phyloP scores from a whole-genome alignment of 2,113 vertebrate genomes.

The Dolichotis patagonum region DNA sequence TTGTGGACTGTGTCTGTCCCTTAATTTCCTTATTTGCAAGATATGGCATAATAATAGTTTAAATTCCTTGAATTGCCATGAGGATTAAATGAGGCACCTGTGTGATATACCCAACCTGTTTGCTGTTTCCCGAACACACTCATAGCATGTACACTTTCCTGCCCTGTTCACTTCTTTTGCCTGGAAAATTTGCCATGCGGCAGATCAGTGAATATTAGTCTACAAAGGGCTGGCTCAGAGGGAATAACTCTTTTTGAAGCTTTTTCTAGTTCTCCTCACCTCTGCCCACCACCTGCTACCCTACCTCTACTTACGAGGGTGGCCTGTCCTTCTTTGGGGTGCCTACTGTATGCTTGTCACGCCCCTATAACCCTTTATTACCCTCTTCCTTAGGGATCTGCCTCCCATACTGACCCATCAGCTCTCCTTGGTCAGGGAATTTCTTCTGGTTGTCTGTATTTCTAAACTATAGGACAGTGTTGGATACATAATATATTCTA shows the following conservation, averaged over 20 bases:
- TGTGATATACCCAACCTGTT: not conserved
- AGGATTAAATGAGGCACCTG: not conserved
- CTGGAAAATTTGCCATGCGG: not conserved
- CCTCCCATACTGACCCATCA: not conserved
- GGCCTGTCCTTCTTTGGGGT: not conserved
- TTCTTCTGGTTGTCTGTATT: not conserved
- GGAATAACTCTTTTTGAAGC: not conserved
- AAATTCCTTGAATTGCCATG: not conserved
- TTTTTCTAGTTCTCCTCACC: not conserved
- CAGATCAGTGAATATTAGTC: not conserved
- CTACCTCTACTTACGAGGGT: not conserved
- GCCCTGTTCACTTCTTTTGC: not conserved
- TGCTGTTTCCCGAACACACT: not conserved
- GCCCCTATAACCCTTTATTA: not conserved
- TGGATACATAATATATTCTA: not conserved
- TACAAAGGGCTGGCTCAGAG: not conserved
- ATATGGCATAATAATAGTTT: not conserved
- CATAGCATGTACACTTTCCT: not conserved
- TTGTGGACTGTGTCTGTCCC: slow-evolving; percentile 13
- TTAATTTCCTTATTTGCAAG: slow-evolving; percentile 4
- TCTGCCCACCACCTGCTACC: not conserved
- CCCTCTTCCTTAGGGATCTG: not conserved
- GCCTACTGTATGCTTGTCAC: not conserved
- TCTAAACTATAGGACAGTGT: not conserved
- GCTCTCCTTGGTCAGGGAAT: not conserved